phyloP scores from a whole-genome alignment of 1,140 invertebrate species.

The Diachasma alloeum region DNA sequence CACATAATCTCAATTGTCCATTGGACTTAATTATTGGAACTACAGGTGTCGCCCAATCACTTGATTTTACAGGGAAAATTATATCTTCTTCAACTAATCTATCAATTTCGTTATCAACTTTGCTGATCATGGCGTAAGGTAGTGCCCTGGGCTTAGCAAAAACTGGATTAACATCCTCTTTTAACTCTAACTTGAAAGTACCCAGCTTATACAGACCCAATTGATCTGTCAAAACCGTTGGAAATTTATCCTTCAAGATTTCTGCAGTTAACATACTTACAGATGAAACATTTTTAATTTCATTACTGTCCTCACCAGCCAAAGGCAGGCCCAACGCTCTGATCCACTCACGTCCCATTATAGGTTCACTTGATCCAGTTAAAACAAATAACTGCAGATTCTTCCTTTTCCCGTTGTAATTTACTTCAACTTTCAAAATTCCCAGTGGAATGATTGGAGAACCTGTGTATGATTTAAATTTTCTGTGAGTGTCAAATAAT shows the following conservation, averaged over 20 bases:
- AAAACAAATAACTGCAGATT: slow-evolving; percentile 21
- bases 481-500: neutral
- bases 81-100: slow-evolving; percentile 38
- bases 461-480: slow-evolving; percentile 16
- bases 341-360: slow-evolving; percentile 21
- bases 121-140: slow-evolving; percentile 36
- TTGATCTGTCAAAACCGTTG: slow-evolving; percentile 3
- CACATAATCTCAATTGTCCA: slow-evolving; percentile 41
- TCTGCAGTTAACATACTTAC: slow-evolving; percentile 1
- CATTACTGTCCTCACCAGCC: neutral
- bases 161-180: slow-evolving; percentile 32
- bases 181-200: slow-evolving; percentile 15
- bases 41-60: slow-evolving; percentile 52
- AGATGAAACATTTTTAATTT: neutral
- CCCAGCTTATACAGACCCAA: slow-evolving; percentile 6
- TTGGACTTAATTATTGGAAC: slow-evolving; percentile 47
- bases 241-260: neutral
- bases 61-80: slow-evolving; percentile 43
- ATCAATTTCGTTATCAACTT: slow-evolving; percentile 40
- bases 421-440: neutral
- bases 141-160: slow-evolving; percentile 41
- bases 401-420: neutral
- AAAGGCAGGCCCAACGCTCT: neutral
- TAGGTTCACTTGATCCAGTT: neutral
- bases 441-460: neutral